These are phyloP conservation scores for Channa argus DNA, from an alignment of 2,113 vertebrate species.

Conservation along the genomic window DNA sequence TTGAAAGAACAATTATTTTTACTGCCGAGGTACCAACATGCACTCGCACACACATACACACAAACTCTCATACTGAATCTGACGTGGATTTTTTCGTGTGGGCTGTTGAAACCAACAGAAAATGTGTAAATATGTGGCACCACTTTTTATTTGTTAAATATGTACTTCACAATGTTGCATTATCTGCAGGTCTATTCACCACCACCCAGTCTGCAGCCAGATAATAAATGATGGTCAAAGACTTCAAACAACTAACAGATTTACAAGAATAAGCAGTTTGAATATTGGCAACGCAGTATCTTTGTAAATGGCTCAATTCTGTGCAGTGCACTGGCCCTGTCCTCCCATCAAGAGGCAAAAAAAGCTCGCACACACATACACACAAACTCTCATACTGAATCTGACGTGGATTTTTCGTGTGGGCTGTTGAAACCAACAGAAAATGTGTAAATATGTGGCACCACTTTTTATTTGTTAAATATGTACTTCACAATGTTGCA, in stretches of 20 bases:
- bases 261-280: constrained; percentile 15
- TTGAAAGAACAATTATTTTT: background rate
- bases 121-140: constrained; percentile 42
- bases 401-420: too few species aligned
- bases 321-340: background rate
- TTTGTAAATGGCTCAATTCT: background rate
- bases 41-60: constrained; percentile 16
- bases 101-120: constrained; percentile 70
- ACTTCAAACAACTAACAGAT: constrained; percentile 19
- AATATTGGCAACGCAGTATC: background rate
- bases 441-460: constrained; percentile 65
- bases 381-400: constrained; percentile 17
- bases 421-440: constrained; percentile 74
- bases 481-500: constrained; percentile 52
- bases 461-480: too few species aligned
- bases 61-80: constrained; percentile 5
- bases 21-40: background rate
- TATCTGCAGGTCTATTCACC: constrained; percentile 1
- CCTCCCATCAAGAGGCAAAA: constrained; percentile 22
- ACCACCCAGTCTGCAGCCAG: background rate
- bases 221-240: constrained; percentile 8
- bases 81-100: constrained; percentile 6
- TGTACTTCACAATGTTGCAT: constrained; percentile 38
- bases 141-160: constrained; percentile 47
- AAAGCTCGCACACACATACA: constrained; percentile 20